These are phyloP conservation scores for Antheraea pernyi DNA, from an alignment of 1,140 invertebrate genomes.

Conservation along the genomic window DNA sequence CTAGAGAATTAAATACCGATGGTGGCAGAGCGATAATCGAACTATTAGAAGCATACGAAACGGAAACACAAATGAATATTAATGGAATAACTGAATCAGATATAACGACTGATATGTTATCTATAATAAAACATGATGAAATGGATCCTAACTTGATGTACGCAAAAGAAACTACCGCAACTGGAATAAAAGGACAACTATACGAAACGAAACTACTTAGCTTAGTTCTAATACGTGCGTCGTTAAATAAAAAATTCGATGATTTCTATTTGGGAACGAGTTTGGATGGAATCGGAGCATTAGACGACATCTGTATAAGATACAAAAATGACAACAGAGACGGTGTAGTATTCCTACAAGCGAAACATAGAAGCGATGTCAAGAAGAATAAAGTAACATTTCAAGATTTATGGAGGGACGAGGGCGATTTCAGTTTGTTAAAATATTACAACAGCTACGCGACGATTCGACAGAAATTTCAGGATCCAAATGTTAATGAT, in stretches of 20 bases:
- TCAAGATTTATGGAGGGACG: slow-evolving; percentile 5
- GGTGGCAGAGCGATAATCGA: not conserved
- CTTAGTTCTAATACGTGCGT: slow-evolving; percentile 3
- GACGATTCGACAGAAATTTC: slow-evolving; percentile 16
- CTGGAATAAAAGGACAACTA: slow-evolving; percentile 10
- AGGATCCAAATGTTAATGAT: not conserved
- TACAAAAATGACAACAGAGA: not conserved
- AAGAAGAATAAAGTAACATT: slow-evolving; percentile 12
- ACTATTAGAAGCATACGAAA: not conserved
- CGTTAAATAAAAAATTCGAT: not conserved
- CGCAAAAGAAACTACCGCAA: not conserved
- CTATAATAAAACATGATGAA: not conserved
- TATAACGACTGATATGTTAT: not conserved
- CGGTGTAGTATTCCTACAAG: slow-evolving; percentile 18
- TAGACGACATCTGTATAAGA: slow-evolving; percentile 17
- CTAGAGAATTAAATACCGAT: not conserved
- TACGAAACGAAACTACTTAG: slow-evolving; percentile 15
- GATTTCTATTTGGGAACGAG: slow-evolving; percentile 13
- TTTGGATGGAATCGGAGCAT: slow-evolving; percentile 6
- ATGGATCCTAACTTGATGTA: not conserved
- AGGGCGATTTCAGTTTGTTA: slow-evolving; percentile 8
- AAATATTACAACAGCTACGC: slow-evolving; percentile 22
- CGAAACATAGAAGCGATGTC: slow-evolving; percentile 16
- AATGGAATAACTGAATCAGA: not conserved
- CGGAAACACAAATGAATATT: not conserved